Conservation (phyloP, 2,113 vertebrate species). For the Hylia prasina region DNA sequence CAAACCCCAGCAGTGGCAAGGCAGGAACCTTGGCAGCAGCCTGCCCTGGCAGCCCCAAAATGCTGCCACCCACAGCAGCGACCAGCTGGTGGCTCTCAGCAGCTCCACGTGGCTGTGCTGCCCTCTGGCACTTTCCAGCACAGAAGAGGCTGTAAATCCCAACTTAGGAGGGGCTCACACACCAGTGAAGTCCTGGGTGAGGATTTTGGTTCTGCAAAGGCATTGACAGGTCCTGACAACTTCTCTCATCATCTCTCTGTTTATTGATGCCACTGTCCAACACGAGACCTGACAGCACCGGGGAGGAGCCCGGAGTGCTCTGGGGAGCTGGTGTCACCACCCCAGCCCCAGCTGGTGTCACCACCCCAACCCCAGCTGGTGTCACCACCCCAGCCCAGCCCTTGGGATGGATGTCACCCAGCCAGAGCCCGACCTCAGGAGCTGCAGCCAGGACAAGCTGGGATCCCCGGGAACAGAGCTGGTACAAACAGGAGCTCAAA, state of each 20-base stretch:
- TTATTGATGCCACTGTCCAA: not conserved
- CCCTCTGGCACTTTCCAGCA: not conserved
- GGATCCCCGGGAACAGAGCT: fast-evolving
- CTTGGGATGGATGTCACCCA: not conserved
- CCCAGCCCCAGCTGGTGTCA: not conserved
- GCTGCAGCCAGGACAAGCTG: not conserved
- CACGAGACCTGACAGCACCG: fast-evolving
- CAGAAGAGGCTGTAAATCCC: fast-evolving
- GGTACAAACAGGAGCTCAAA: not conserved
- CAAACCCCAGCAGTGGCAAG: not conserved
- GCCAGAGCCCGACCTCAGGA: not conserved
- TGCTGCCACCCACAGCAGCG: fast-evolving
- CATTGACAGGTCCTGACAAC: not conserved
- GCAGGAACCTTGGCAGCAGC: not conserved
- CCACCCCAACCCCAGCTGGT: not conserved
- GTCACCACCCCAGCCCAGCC: not conserved
- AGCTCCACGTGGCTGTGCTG: fast-evolving
- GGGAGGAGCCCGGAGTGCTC: not conserved
- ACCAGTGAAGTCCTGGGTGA: fast-evolving
- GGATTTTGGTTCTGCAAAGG: not conserved
- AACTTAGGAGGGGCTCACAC: not conserved
- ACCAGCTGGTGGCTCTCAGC: not conserved
- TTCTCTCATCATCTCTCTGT: not conserved
- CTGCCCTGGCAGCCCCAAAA: not conserved
- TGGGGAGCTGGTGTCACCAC: not conserved